Conservation (phyloP, 2,888 invertebrate genomes). For the Drosophila demipolita region DNA sequence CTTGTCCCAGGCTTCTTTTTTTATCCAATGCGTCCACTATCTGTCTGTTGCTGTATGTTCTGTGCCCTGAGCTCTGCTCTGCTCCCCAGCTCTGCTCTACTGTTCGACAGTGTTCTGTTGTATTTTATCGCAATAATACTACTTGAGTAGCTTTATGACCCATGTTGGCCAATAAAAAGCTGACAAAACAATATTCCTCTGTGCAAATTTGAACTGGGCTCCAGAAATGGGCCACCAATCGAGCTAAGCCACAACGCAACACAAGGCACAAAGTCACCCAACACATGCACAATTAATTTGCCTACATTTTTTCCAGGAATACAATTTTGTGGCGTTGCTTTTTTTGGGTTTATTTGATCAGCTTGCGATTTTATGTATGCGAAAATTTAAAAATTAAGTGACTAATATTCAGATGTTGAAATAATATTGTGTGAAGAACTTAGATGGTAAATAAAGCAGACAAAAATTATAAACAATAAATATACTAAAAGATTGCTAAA, state of each 20-base stretch:
- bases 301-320: constrained; percentile 43
- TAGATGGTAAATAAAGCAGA: background rate
- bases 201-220: constrained; percentile 60
- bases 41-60: constrained; percentile 47
- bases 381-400: background rate
- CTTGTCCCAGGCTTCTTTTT: constrained; percentile 72
- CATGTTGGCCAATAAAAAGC: constrained; percentile 82
- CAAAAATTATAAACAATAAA: background rate
- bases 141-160: constrained; percentile 81
- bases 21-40: constrained; percentile 76
- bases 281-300: constrained; percentile 48
- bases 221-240: constrained; percentile 65
- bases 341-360: constrained; percentile 4
- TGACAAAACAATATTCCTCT: constrained; percentile 81
- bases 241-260: constrained; percentile 35
- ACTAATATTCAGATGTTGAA: background rate
- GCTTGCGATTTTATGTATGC: background rate
- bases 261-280: constrained; percentile 20
- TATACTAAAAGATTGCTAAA: background rate
- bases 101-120: constrained; percentile 63
- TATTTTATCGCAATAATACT: constrained; percentile 83
- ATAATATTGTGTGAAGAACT: background rate
- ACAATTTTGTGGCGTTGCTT: constrained; percentile 23
- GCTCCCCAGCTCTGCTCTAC: constrained; percentile 16
- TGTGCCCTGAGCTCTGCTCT: constrained; percentile 27